These are phyloP conservation scores for Origma solitaria DNA, from an alignment of 2,113 vertebrate species.

Conservation along the genomic window DNA sequence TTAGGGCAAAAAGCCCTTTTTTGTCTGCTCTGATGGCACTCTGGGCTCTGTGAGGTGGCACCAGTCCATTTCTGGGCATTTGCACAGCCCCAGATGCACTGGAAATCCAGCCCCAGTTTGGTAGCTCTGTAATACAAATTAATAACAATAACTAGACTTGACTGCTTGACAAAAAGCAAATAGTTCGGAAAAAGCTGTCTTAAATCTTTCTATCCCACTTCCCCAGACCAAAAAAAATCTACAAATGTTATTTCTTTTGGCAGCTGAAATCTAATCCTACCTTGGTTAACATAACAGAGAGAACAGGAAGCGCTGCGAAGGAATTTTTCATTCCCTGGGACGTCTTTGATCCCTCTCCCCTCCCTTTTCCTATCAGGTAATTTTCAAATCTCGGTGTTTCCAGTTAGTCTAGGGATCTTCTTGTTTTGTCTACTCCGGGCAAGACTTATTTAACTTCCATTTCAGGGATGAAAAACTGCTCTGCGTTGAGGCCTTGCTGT, in stretches of 20 bases:
- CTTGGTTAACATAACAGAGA: constrained; percentile 75
- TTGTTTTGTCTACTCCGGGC: constrained; percentile 78
- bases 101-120: not conserved
- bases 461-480: constrained; percentile 42
- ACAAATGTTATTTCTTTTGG: constrained; percentile 76
- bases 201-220: constrained; percentile 58
- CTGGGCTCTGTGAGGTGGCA: not conserved
- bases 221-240: constrained; percentile 57
- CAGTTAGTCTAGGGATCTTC: constrained; percentile 71
- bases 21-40: not conserved
- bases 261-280: constrained; percentile 79
- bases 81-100: not conserved
- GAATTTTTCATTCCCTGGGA: constrained; percentile 78
- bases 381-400: constrained; percentile 75
- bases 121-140: constrained; percentile 37
- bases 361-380: constrained; percentile 77
- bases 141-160: constrained; percentile 60
- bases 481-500: constrained; percentile 31
- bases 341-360: constrained; percentile 58
- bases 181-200: constrained; percentile 47
- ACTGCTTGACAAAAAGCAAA: constrained; percentile 59
- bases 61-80: not conserved
- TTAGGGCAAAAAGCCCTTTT: not conserved
- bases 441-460: constrained; percentile 50
- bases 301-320: constrained; percentile 63